Evolutionary conservation across 2,888 invertebrate species (phyloP), one percentile per base, ranked within the genome.

Genomic region (Caenorhabditis doughertyi): DNA sequence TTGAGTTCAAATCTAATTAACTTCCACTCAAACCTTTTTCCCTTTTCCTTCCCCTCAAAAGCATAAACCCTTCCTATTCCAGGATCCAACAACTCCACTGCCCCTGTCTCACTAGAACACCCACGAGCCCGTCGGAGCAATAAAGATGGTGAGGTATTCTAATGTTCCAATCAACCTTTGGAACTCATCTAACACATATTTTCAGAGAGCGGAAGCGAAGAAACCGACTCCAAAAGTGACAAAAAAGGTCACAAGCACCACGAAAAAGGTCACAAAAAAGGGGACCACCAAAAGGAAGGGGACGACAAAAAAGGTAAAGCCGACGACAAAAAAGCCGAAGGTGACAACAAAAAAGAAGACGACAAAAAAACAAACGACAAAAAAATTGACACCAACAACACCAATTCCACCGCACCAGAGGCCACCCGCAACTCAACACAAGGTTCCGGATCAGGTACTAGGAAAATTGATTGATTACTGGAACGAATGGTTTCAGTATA

Each of bases 141-240:
- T 49, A 49, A 60, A 47, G 39, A 73, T 55, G 73, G 73, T 73
- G 73, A 73, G 73, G 73, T 73, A 62, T 53, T 60, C 18, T 27
- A 4, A 5, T n/a, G 16, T 32, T 58, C 25, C 21, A 0, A 4
- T 27, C n/a, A 2, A 11, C 11, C 2, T 23, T 39, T 16, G 25
- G 42, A 39, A 53, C n/a, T 51, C 25, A 25, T 23, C 25, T 18
- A 39, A 53, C n/a, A 35, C 21, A 21, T 21, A 9, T 13, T 44
- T 71, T 25, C 58, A 58, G 72, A 56, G n/a, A 44, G 29, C 55
- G 35, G 32, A n/a, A 44, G 23, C n/a, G 55, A 49, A 29, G 39
- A 39, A 35, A 23, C 16, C 44, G n/a, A 23, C 23, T 3, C 9
- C 29, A 16, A 44, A 39, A 13, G 13, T 42, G 25, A 70, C 51